Evolutionary conservation across 2,797 vertebrate genomes (phyloP).

Genomic region (Crenichthys baileyi): DNA sequence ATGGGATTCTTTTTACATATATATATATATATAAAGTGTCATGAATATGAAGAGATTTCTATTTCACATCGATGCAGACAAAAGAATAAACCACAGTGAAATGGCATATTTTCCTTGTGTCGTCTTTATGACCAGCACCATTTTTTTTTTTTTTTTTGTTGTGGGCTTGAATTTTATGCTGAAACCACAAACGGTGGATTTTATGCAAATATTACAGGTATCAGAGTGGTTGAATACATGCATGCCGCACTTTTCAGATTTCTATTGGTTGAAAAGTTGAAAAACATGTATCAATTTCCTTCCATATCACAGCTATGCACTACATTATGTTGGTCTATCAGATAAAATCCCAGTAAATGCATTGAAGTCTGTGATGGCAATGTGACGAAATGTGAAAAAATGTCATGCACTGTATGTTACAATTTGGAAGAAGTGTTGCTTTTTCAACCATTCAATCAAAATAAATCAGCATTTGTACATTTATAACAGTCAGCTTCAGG

Average conservation of each 20-base stretch:
- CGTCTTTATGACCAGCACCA: not conserved
- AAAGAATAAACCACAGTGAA: slow-evolving; percentile 64
- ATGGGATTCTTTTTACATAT: slow-evolving; percentile 73
- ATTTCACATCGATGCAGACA: slow-evolving; percentile 81
- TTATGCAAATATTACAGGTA: too few species aligned
- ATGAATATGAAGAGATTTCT: slow-evolving; percentile 74
- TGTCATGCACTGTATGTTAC: not conserved
- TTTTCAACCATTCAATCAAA: not conserved
- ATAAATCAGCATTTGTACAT: too few species aligned
- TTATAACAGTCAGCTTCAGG: not conserved
- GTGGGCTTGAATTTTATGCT: too few species aligned
- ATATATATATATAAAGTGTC: slow-evolving; percentile 75
- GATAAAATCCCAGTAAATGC: not conserved
- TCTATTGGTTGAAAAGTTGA: not conserved
- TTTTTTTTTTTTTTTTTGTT: not conserved
- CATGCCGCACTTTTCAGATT: not conserved
- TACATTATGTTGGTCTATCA: not conserved
- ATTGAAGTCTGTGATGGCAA: not conserved
- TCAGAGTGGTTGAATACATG: not conserved
- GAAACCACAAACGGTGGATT: not conserved
- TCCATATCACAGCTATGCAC: not conserved
- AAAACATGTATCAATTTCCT: not conserved
- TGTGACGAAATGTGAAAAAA: not conserved
- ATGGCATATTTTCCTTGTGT: slow-evolving; percentile 9
- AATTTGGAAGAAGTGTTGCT: not conserved